Base-by-base conservation (phyloP, 2,888 invertebrate genomes). In the Sesamia inferens region DNA sequence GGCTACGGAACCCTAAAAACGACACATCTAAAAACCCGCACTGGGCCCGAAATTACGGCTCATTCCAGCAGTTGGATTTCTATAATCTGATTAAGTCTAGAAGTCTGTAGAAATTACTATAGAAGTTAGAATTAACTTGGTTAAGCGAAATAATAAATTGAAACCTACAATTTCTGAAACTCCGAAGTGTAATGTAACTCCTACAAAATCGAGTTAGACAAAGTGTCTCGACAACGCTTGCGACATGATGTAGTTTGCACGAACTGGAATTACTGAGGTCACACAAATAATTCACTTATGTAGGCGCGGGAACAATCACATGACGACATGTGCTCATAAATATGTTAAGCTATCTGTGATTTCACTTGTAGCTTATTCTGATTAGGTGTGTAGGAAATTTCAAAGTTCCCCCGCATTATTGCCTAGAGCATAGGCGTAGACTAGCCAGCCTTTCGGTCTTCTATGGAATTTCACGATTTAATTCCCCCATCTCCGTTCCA, bases 301-400 rank as follows among this genome's bases (percentile, higher is more conserved):
- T 75, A 59, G 78, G 81, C 68, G 81, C 0, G 24, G 65, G 22
- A 75, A 78, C 75, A 80, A 74, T 80, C 14, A 47, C 22, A n/a
- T 74, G 75, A 42, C 51, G 59, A 72, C 64, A 81, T 48, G 7
- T 42, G 31, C 16, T 78, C 55, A 78, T 78, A 55, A 64, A 81
- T 78, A 68, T 75, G 68, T 10, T 76, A 75, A 80, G n/a, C 51
- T 47, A 55, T 16, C 22, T 39, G 48, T 57, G 67, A 67, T 80
- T 74, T 64, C 31, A 54, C 58, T 74, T 59, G 64, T 61, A 5
- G 31, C 10, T 48, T 48, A 31, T 31, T 31, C 31, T 47, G 44
- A 72, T 48, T 44, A 5, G 19, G 13, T 4, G 47, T 55, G 19
- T 44, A 0, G 19, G 19, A 31, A 31, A 62, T 55, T 2, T 5